Percentiles rank a stretch among this genome's conserved stretches.
Conservation (phyloP, 2,797 vertebrate genomes). For the Characodon lateralis region DNA sequence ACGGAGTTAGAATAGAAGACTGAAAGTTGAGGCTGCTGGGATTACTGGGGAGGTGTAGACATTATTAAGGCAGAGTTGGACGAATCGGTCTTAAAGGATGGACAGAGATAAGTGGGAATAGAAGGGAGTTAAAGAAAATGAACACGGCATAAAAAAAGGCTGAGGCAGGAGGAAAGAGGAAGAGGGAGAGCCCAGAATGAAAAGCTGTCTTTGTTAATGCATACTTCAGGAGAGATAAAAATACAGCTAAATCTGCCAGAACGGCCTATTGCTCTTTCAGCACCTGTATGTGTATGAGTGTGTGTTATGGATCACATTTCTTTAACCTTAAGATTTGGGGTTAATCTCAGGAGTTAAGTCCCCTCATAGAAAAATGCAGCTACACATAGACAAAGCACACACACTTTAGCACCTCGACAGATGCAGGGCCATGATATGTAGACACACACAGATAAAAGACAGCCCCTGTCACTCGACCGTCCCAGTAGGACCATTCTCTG, state of each 20-base stretch:
- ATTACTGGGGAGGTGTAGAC: conserved; percentile 21
- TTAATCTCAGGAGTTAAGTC: conserved; percentile 62
- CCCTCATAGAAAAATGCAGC: conserved; percentile 29
- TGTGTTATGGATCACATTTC: conserved; percentile 55
- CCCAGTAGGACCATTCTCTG: conserved; percentile 40
- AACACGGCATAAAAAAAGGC: conserved; percentile 39
- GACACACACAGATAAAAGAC: conserved; percentile 10
- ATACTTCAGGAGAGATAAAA: conserved; percentile 52
- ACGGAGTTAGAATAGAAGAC: conserved; percentile 38
- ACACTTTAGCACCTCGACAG: conserved; percentile 25
- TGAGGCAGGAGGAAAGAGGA: conserved; percentile 15
- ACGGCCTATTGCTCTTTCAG: conserved; percentile 45
- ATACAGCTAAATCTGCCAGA: conserved; percentile 60
- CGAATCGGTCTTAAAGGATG: conserved; percentile 56
- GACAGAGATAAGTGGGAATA: conserved; percentile 15
- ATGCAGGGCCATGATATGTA: conserved; percentile 28
- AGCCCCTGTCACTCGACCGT: conserved; percentile 23
- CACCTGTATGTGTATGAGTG: conserved; percentile 15
- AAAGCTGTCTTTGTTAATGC: conserved; percentile 67
- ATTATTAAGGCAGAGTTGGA: conserved; percentile 52
- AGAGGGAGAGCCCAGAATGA: conserved; percentile 50
- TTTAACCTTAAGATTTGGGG: conserved; percentile 52
- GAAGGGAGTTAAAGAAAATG: conserved; percentile 34
- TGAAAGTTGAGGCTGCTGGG: conserved; percentile 52
- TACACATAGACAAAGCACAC: conserved; percentile 26